Evolutionary conservation across 1,140 invertebrate genomes (phyloP), one percentile per base, ranked within the genome.

Genomic region (Adoxophyes honmai): DNA sequence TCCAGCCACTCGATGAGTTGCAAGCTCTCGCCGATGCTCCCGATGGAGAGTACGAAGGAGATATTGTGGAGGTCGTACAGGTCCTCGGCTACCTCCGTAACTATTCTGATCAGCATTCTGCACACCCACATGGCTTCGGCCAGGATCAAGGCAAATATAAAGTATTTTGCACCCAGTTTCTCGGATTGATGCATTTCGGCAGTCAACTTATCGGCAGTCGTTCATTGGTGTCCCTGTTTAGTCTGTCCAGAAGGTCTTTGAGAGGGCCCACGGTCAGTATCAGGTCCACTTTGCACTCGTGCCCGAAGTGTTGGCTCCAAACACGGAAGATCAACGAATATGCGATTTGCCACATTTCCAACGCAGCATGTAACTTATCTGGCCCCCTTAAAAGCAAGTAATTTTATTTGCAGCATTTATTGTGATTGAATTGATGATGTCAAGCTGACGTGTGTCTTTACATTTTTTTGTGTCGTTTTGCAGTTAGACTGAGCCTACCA

Each of bases 261-360:
- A 86, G 34, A 4, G 85, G 65, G 8, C 83, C 85, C 7, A 86
- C 73, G 8, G 77, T 78, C 13, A 88, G 55, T 67, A 86, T 84
- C 5, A 88, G 67, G 64, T 88, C 83, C 28, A 86, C 63, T 69
- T 83, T 81, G 62, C 78, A 85, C 64, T 87, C 81, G 70, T 83
- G 81, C 14, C 79, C 75, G 68, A 70, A 78, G 64, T 73, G 76
- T 59, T 60, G 69, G 55, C 70, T 81, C 54, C 70, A 79, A 11
- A 85, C 61, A 63, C 76, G 68, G 55, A 85, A 81, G 53, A 88
- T 85, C 42, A 86, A 63, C 1, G 80, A 85, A 58, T 88, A 88
- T 59, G 81, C 78, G 60, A 88, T 86, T 66, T 86, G 75, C 85
- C 85, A 88, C 85, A 88, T 88, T 73, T 83, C 75, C 67, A 69